phyloP scores from a whole-genome alignment of 2,113 vertebrate genomes.

The Platichthys stellatus region DNA sequence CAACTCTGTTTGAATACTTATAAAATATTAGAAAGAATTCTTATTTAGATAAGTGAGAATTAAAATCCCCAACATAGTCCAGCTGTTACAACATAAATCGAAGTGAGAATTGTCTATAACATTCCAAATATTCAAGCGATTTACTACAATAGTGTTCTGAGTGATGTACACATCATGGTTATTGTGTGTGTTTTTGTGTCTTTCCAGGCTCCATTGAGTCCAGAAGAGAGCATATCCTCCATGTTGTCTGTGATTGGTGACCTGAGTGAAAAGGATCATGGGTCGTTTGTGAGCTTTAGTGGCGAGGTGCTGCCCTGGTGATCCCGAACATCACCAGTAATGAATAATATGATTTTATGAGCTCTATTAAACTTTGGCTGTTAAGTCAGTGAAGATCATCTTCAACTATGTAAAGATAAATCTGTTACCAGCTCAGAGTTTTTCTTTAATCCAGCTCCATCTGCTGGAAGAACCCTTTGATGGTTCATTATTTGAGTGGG shows the following conservation, averaged over 20 bases:
- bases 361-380: neutral
- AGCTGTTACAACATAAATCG: no score
- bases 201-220: conserved; percentile 69
- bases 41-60: no score
- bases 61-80: no score
- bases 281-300: conserved; percentile 75
- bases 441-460: neutral
- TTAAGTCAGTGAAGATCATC: neutral
- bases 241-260: conserved; percentile 75
- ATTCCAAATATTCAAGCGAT: no score
- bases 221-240: conserved; percentile 71
- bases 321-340: conserved; percentile 26
- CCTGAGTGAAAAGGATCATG: conserved; percentile 74
- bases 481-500: neutral
- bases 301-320: conserved; percentile 76
- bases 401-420: conserved; percentile 4
- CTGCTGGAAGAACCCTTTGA: neutral
- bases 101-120: no score
- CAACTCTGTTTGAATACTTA: no score
- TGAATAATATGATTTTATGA: neutral
- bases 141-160: no score
- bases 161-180: neutral
- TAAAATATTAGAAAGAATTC: no score
- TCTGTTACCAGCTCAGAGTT: no score
- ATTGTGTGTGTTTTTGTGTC: neutral